Evolutionary conservation across 1,140 invertebrate species (phyloP).

Genomic region (Drosophila cardini): DNA sequence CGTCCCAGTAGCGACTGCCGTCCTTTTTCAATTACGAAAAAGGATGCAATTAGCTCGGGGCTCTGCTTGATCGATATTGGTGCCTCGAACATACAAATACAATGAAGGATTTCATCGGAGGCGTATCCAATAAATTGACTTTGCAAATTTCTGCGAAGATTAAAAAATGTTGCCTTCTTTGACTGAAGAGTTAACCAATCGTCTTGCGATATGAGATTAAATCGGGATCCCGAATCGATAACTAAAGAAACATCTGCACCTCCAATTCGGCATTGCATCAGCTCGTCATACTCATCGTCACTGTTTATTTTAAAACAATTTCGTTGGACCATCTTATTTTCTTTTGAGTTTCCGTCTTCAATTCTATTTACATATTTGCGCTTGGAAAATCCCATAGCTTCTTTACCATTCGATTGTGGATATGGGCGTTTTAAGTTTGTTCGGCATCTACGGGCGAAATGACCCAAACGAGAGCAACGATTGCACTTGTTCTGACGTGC

Average conservation of each 20-base stretch:
- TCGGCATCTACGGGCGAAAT: conserved; percentile 37
- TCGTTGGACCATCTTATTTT: conserved; percentile 22
- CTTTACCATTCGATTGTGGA: conserved; percentile 18
- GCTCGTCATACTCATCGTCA: conserved; percentile 33
- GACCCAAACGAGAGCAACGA: conserved; percentile 26
- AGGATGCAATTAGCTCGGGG: conserved; percentile 44
- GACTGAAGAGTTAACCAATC: conserved; percentile 27
- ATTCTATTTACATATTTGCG: conserved; percentile 14
- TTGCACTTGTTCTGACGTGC: not conserved
- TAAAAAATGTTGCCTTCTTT: conserved; percentile 35
- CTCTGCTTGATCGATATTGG: conserved; percentile 53
- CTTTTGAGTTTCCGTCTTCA: conserved; percentile 1
- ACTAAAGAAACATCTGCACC: conserved; percentile 27
- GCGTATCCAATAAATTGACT: conserved; percentile 47
- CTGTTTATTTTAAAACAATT: conserved; percentile 32
- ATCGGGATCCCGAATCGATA: conserved; percentile 46
- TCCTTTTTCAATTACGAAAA: conserved; percentile 52
- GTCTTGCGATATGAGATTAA: conserved; percentile 41
- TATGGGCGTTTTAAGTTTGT: conserved; percentile 24
- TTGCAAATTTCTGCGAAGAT: conserved; percentile 33
- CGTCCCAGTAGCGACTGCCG: conserved; percentile 37
- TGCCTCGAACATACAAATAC: conserved; percentile 43
- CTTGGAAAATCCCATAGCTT: not conserved
- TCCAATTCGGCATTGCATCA: conserved; percentile 33
- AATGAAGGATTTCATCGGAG: conserved; percentile 37